phyloP scores from a whole-genome alignment of 2,113 vertebrate species.

The Vireo altiloquus region DNA sequence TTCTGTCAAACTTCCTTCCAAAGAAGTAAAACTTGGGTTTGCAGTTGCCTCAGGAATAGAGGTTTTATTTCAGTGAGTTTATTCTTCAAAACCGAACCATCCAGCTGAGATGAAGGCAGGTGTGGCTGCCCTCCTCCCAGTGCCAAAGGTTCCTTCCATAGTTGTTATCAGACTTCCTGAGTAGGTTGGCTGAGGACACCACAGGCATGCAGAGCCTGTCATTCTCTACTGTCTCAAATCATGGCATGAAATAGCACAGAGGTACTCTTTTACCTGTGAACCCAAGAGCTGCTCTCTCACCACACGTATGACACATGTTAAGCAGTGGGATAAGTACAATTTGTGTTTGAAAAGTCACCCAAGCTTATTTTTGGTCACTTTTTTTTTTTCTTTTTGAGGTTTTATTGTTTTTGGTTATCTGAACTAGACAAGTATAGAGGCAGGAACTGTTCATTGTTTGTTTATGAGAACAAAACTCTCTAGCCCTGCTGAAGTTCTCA shows the following conservation, averaged over 20 bases:
- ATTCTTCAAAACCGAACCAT: neutral
- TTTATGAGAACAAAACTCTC: slow-evolving; percentile 3
- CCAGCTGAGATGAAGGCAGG: neutral
- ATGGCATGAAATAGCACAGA: neutral
- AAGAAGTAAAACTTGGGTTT: neutral
- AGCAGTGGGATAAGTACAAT: neutral
- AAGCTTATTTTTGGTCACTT: neutral
- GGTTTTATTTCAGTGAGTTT: neutral
- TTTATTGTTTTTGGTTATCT: neutral
- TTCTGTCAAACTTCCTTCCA: neutral
- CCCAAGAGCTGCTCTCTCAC: neutral
- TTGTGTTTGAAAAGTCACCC: neutral
- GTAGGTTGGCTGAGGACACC: neutral
- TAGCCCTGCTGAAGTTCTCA: neutral
- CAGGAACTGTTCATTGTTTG: neutral
- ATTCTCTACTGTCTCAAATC: neutral
- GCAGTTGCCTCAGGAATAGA: neutral
- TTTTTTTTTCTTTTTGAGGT: neutral
- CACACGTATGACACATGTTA: neutral
- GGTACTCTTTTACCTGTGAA: neutral
- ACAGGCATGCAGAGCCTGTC: neutral
- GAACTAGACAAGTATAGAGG: neutral
- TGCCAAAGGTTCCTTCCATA: neutral
- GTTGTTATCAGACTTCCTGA: neutral
- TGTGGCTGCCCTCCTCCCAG: neutral